Percentiles rank a stretch among this genome's conserved stretches.
phyloP scores from a whole-genome alignment of 2,888 invertebrate genomes.

The Polietes domitor region DNA sequence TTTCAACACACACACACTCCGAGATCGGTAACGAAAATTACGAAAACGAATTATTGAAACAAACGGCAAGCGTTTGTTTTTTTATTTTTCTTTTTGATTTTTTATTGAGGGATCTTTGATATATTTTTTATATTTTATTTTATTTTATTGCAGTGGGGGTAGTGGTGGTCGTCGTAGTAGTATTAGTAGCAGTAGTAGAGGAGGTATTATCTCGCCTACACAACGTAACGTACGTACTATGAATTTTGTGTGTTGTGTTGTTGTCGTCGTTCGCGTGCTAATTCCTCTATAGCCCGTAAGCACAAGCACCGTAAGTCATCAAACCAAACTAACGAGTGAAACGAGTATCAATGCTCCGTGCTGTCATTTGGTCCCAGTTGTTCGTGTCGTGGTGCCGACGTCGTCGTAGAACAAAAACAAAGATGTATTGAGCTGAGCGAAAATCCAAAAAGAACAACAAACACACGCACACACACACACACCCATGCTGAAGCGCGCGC shows the following conservation, averaged over 20 bases:
- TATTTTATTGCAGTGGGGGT: background rate
- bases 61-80: background rate
- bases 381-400: background rate
- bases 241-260: constrained; percentile 19
- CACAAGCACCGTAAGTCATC: constrained; percentile 66
- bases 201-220: constrained; percentile 7
- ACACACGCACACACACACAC: background rate
- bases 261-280: constrained; percentile 57
- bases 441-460: constrained; percentile 18
- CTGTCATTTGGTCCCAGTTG: constrained; percentile 62
- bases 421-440: constrained; percentile 14
- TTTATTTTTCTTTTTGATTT: too few relatives aligned
- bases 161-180: background rate
- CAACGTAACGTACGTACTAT: background rate
- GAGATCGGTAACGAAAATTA: background rate
- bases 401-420: constrained; percentile 21
- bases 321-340: constrained; percentile 67
- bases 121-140: constrained; percentile 10
- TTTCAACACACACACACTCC: background rate
- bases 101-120: constrained; percentile 17
- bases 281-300: constrained; percentile 57
- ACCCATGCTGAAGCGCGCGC: background rate
- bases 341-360: constrained; percentile 60
- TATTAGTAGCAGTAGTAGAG: background rate
- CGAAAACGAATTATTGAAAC: too few relatives aligned